Percentiles rank a stretch among this genome's conserved stretches.
These are phyloP conservation scores for Leucophenga maculata DNA, from an alignment of 2,888 invertebrate genomes.

Conservation along the genomic window DNA sequence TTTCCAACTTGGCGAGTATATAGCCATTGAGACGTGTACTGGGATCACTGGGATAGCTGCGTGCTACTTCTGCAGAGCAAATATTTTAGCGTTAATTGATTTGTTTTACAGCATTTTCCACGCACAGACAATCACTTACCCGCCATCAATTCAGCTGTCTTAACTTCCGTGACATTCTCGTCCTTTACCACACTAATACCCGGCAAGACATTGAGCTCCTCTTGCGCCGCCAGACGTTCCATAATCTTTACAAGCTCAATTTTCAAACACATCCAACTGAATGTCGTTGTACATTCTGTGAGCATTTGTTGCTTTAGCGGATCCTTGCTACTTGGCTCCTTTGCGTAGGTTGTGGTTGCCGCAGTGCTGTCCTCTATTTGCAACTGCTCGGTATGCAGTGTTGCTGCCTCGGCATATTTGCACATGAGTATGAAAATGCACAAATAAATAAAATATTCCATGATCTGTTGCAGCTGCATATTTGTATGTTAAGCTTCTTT, in stretches of 20 bases:
- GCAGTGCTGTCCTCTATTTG: constrained; percentile 27
- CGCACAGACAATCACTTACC: constrained; percentile 58
- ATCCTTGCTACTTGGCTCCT: constrained; percentile 9
- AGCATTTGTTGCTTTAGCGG: constrained; percentile 55
- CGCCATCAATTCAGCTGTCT: constrained; percentile 80
- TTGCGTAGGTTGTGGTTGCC: constrained; percentile 29
- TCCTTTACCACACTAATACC: constrained; percentile 84
- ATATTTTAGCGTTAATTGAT: background rate
- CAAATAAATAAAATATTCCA: constrained; percentile 61
- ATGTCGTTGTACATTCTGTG: constrained; percentile 75
- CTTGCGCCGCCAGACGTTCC: constrained; percentile 80
- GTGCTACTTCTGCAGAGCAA: constrained; percentile 76
- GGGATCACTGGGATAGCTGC: constrained; percentile 83
- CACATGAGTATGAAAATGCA: constrained; percentile 54
- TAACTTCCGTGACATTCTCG: constrained; percentile 75
- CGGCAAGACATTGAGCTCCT: constrained; percentile 79
- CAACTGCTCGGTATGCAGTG: constrained; percentile 40
- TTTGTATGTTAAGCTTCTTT: background rate
- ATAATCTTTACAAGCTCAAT: constrained; percentile 84
- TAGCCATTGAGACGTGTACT: constrained; percentile 84
- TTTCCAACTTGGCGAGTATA: constrained; percentile 80
- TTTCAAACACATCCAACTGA: constrained; percentile 84
- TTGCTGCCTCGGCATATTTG: constrained; percentile 53
- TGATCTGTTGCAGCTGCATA: constrained; percentile 56
- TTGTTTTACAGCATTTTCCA: background rate